These are phyloP conservation scores for Aspidiotus destructor DNA, from an alignment of 2,888 invertebrate species.

Conservation along the genomic window DNA sequence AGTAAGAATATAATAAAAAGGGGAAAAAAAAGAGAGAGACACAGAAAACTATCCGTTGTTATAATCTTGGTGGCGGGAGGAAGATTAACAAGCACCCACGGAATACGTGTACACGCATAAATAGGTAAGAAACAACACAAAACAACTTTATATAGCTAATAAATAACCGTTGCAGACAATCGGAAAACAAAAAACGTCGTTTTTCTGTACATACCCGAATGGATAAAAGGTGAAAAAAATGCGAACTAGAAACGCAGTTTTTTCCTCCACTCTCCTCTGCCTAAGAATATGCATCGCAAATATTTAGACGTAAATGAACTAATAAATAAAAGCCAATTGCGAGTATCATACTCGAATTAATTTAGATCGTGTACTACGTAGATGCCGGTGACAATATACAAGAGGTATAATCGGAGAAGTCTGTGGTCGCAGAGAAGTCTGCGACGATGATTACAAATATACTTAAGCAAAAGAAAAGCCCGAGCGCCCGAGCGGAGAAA, in stretches of 20 bases:
- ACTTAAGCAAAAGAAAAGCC: no score
- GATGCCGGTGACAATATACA: no score
- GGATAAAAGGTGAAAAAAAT: constrained; percentile 4
- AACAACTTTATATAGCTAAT: constrained; percentile 30
- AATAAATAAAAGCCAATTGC: no score
- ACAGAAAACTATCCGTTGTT: constrained; percentile 16
- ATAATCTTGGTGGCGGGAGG: constrained; percentile 18
- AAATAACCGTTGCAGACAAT: constrained; percentile 28
- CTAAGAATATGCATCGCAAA: no score
- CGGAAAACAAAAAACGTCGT: constrained; percentile 17
- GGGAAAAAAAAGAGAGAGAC: background rate
- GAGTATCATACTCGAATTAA: no score
- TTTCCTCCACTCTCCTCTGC: no score
- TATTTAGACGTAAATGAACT: no score
- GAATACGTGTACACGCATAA: constrained; percentile 30
- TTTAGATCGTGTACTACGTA: no score
- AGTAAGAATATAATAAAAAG: background rate
- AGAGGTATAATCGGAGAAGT: no score
- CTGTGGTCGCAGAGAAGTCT: no score
- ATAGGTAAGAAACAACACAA: constrained; percentile 32
- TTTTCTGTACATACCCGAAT: constrained; percentile 6
- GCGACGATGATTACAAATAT: no score
- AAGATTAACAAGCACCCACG: constrained; percentile 31
- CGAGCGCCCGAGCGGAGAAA: no score
- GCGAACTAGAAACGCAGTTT: constrained; percentile 5